Evolutionary conservation across 2,888 invertebrate genomes (phyloP).

Genomic region (Strigamia maritima): DNA sequence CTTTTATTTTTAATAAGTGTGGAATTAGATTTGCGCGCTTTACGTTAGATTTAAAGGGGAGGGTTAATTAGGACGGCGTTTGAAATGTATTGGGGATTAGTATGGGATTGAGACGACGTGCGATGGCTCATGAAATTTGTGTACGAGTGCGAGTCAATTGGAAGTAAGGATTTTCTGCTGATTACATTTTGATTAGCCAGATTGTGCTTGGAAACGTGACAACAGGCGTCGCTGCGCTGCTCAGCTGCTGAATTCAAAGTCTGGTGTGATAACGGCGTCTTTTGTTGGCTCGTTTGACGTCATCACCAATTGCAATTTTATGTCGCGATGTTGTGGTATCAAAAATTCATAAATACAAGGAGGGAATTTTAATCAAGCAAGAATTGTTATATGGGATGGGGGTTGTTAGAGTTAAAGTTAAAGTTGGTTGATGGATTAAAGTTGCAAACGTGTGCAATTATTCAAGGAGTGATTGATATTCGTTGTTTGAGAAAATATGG

Average conservation of each 20-base stretch:
- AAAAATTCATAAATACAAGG: background rate
- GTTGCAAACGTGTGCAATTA: background rate
- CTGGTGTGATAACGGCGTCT: background rate
- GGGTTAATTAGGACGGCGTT: background rate
- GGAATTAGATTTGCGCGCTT: background rate
- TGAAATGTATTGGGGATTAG: conserved; percentile 14
- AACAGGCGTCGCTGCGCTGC: background rate
- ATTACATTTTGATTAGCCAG: conserved; percentile 28
- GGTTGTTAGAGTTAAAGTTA: background rate
- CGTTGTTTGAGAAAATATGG: conserved; percentile 17
- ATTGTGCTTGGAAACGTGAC: conserved; percentile 16
- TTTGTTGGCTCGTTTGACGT: background rate
- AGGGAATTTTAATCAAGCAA: background rate
- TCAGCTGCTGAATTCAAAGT: background rate
- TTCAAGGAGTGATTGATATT: conserved; percentile 3
- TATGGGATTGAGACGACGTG: background rate
- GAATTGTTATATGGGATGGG: background rate
- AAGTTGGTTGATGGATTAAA: background rate
- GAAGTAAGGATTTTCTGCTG: background rate
- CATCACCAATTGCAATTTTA: background rate
- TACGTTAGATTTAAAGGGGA: background rate
- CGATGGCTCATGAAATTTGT: background rate
- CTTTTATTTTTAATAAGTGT: conserved; percentile 22
- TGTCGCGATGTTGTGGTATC: background rate
- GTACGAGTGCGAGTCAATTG: background rate